Conservation (phyloP, 2,113 vertebrate species). For the Cephalopholis sonnerati region DNA sequence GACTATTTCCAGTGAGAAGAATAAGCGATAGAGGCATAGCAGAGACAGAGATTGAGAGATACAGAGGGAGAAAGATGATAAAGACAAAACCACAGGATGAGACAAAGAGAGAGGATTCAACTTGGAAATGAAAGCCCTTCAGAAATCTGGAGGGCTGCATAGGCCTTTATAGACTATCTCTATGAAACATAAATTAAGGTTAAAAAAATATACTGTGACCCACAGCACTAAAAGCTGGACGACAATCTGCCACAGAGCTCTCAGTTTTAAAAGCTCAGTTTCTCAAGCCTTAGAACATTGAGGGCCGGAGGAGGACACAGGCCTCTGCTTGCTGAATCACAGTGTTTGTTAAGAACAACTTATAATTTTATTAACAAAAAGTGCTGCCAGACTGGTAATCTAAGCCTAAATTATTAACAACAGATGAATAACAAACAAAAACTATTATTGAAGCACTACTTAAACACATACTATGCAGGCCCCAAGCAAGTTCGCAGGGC, state of each 20-base stretch:
- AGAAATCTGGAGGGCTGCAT: slow-evolving; percentile 6
- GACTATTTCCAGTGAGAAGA: not conserved
- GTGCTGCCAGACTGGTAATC: not conserved
- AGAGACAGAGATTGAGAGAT: not conserved
- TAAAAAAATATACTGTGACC: not conserved
- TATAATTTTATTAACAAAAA: not conserved
- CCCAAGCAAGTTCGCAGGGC: no score
- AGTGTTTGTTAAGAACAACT: not conserved
- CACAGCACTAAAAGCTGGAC: slow-evolving; percentile 9
- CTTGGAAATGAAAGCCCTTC: slow-evolving; percentile 33
- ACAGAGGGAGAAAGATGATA: not conserved
- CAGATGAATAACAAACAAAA: not conserved
- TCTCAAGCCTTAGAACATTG: not conserved
- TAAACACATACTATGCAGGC: no score
- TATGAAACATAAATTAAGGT: slow-evolving; percentile 19
- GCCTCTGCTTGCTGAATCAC: not conserved
- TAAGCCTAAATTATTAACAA: not conserved
- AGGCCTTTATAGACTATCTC: slow-evolving; percentile 18
- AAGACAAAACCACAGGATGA: not conserved
- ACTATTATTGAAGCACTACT: not conserved
- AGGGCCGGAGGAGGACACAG: not conserved
- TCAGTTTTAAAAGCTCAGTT: slow-evolving; percentile 26
- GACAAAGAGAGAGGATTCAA: slow-evolving; percentile 8
- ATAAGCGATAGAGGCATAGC: not conserved
- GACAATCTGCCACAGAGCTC: not conserved